Percentiles rank a stretch among this genome's conserved stretches.
Evolutionary conservation across 2,797 vertebrate species (phyloP).

Genomic region (Eupleurogrammus muticus): DNA sequence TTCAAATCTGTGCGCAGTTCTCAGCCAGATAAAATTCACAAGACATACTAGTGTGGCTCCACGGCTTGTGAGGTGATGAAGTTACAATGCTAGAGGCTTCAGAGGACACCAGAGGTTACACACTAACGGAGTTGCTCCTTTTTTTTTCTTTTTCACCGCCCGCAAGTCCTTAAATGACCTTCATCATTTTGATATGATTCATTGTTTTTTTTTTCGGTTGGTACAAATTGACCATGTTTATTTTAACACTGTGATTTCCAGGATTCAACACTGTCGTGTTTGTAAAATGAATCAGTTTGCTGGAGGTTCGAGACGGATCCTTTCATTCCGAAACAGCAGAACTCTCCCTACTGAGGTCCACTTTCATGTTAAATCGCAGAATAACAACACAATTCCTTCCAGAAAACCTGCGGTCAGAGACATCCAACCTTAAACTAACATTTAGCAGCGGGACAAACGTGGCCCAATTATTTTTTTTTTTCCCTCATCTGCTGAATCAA

Average conservation of each 20-base stretch:
- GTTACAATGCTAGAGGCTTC: constrained; percentile 51
- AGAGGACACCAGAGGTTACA: constrained; percentile 34
- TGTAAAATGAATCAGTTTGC: neutral
- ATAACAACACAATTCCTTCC: constrained; percentile 32
- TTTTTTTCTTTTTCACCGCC: too few relatives aligned
- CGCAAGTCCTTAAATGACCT: constrained; percentile 45
- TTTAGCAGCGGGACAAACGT: constrained; percentile 33
- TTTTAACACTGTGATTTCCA: neutral
- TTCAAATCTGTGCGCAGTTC: constrained; percentile 43
- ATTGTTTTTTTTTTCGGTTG: neutral
- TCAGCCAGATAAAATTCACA: constrained; percentile 63
- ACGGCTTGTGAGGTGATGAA: constrained; percentile 66
- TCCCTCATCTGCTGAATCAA: constrained; percentile 40
- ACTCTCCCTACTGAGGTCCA: constrained; percentile 11
- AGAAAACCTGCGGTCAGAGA: constrained; percentile 42
- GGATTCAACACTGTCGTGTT: neutral
- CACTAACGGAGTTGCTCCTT: neutral
- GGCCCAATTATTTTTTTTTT: constrained; percentile 37
- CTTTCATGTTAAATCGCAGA: constrained; percentile 25
- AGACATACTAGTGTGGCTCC: constrained; percentile 43
- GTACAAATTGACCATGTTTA: neutral
- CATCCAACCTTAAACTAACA: constrained; percentile 48
- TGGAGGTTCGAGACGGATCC: neutral
- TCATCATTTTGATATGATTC: neutral
- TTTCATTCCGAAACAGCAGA: neutral